Percentiles rank a stretch among this genome's conserved stretches.
Evolutionary conservation across 2,113 vertebrate genomes (phyloP).

Genomic region (Mus pahari): DNA sequence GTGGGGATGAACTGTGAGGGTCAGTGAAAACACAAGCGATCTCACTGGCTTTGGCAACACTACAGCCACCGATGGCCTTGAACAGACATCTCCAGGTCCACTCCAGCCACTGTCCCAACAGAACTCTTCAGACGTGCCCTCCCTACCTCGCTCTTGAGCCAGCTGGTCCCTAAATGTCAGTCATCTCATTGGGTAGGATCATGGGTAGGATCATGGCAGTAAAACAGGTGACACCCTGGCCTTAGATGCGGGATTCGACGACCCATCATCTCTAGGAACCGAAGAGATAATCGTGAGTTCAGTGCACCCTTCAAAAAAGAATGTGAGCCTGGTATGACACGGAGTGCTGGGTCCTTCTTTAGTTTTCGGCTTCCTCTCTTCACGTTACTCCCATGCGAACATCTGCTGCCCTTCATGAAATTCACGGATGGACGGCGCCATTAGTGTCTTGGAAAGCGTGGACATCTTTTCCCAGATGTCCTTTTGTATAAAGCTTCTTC

Average conservation of each 20-base stretch:
- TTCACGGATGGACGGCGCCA: slow-evolving; percentile 63
- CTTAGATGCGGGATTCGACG: neutral
- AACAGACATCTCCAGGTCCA: neutral
- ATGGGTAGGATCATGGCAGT: neutral
- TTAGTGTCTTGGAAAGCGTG: slow-evolving; percentile 70
- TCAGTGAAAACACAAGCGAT: neutral
- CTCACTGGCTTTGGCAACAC: neutral
- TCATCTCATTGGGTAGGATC: neutral
- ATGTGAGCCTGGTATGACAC: neutral
- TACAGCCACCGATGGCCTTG: neutral
- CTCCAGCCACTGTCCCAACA: neutral
- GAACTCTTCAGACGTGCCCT: neutral
- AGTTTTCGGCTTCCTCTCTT: neutral
- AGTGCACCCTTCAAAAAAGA: neutral
- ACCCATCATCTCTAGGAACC: fast-evolving
- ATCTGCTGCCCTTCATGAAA: slow-evolving; percentile 50
- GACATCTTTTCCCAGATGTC: slow-evolving; percentile 73
- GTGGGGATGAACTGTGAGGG: neutral
- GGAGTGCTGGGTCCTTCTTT: neutral
- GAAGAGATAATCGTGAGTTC: neutral
- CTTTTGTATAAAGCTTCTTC: slow-evolving; percentile 70
- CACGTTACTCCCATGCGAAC: slow-evolving; percentile 30
- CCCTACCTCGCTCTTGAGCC: neutral
- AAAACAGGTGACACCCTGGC: no score
- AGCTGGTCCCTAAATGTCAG: neutral